phyloP scores from a whole-genome alignment of 2,888 invertebrate genomes.

The Temnothorax ravouxi region DNA sequence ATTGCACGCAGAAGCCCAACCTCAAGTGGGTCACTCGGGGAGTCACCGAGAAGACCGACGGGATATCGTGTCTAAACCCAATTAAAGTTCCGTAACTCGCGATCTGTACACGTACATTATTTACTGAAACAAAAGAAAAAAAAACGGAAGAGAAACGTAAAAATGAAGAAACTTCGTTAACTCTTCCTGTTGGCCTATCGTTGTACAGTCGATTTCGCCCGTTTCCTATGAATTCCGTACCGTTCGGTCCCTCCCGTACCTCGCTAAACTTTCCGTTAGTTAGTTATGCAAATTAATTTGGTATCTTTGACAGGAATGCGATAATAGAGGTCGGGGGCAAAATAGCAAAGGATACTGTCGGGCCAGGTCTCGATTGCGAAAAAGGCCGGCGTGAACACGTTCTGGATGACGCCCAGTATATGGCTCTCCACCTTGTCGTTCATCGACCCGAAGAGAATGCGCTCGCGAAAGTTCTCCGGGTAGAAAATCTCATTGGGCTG shows the following conservation, averaged over 20 bases:
- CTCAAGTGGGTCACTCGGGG: slow-evolving; percentile 52
- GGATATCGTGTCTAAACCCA: slow-evolving; percentile 52
- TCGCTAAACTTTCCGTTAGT: slow-evolving; percentile 33
- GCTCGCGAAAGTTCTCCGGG: slow-evolving; percentile 90
- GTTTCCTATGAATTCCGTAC: background rate
- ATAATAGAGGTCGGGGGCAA: background rate
- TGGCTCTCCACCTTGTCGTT: slow-evolving; percentile 91
- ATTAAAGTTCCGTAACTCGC: slow-evolving; percentile 64
- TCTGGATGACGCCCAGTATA: slow-evolving; percentile 89
- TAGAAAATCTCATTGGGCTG: slow-evolving; percentile 89
- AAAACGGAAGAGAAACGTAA: background rate
- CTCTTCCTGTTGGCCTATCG: slow-evolving; percentile 54
- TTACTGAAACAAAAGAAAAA: slow-evolving; percentile 40
- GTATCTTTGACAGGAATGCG: slow-evolving; percentile 24
- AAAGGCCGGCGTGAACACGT: slow-evolving; percentile 92
- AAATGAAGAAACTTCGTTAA: slow-evolving; percentile 57
- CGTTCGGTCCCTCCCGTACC: background rate
- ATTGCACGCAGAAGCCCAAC: slow-evolving; percentile 27
- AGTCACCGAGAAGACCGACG: slow-evolving; percentile 31
- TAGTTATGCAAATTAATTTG: slow-evolving; percentile 59
- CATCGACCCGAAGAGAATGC: slow-evolving; percentile 90
- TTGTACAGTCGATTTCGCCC: slow-evolving; percentile 36
- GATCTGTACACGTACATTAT: slow-evolving; percentile 61
- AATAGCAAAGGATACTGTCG: slow-evolving; percentile 90
- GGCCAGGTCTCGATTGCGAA: slow-evolving; percentile 92